A percentile compares a stretch with the other conserved stretches of the same genome.
These are phyloP conservation scores for Bos indicus DNA, from an alignment of 2,113 vertebrate species.

Conservation along the genomic window DNA sequence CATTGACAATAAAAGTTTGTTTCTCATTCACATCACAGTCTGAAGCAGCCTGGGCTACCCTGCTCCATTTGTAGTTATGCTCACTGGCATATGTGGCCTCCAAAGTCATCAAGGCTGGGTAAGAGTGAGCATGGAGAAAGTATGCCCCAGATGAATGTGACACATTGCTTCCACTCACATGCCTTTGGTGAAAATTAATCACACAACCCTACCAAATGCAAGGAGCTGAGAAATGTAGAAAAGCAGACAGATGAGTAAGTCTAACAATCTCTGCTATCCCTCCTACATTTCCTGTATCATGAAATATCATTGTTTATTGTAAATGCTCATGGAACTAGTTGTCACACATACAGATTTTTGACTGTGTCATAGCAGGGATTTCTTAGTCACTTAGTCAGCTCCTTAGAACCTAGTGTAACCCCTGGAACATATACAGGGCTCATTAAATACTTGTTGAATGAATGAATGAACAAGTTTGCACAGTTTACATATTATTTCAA, in stretches of 20 bases:
- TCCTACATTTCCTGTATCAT: neutral
- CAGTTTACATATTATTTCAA: neutral
- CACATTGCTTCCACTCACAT: neutral
- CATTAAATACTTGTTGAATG: neutral
- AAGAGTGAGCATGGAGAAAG: neutral
- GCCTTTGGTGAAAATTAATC: constrained; percentile 3
- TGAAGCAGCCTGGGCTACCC: neutral
- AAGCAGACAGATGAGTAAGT: neutral
- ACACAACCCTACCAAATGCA: neutral
- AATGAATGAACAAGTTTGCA: neutral
- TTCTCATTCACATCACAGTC: neutral
- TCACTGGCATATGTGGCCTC: neutral
- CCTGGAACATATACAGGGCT: neutral
- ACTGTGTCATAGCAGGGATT: neutral
- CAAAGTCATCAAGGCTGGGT: neutral
- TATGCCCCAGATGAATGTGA: neutral
- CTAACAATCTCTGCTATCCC: neutral
- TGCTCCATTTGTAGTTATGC: neutral
- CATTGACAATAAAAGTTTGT: neutral
- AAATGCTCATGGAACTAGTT: neutral
- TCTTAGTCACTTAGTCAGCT: neutral
- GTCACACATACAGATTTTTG: neutral
- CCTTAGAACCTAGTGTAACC: neutral
- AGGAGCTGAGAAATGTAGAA: neutral
- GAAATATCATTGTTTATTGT: neutral